phyloP scores from a whole-genome alignment of 1,140 invertebrate genomes.

The Drosophila ironensis region DNA sequence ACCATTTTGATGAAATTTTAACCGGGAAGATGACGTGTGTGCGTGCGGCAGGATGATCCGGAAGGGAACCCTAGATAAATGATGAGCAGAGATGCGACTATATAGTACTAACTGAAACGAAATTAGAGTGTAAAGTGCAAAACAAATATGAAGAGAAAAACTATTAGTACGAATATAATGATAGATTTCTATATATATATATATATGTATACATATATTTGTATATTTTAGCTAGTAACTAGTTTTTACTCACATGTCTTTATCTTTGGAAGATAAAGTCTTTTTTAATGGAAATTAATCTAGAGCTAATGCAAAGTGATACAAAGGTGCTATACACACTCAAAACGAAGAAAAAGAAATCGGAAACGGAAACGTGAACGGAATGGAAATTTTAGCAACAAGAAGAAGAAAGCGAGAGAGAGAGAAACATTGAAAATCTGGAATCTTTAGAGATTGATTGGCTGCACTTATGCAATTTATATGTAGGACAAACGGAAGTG shows the following conservation, averaged over 20 bases:
- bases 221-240: conserved; percentile 54
- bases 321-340: conserved; percentile 80
- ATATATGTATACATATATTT: conserved; percentile 15
- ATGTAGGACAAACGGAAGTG: conserved; percentile 28
- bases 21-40: neutral
- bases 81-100: conserved; percentile 20
- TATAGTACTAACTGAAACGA: conserved; percentile 15
- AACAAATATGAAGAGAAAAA: conserved; percentile 32
- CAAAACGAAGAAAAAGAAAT: conserved; percentile 35
- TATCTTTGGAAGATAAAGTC: conserved; percentile 69
- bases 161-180: conserved; percentile 55
- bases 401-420: conserved; percentile 16
- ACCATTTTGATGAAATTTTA: conserved; percentile 82
- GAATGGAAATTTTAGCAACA: conserved; percentile 29
- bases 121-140: conserved; percentile 34
- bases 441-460: conserved; percentile 49
- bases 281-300: conserved; percentile 59
- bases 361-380: conserved; percentile 24
- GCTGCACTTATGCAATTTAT: conserved; percentile 35
- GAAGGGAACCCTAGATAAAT: conserved; percentile 26
- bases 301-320: conserved; percentile 81
- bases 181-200: conserved; percentile 33
- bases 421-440: conserved; percentile 38
- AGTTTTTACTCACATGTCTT: conserved; percentile 58
- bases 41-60: conserved; percentile 4